phyloP scores from a whole-genome alignment of 2,113 vertebrate species.

The Dipodomys stephensi region DNA sequence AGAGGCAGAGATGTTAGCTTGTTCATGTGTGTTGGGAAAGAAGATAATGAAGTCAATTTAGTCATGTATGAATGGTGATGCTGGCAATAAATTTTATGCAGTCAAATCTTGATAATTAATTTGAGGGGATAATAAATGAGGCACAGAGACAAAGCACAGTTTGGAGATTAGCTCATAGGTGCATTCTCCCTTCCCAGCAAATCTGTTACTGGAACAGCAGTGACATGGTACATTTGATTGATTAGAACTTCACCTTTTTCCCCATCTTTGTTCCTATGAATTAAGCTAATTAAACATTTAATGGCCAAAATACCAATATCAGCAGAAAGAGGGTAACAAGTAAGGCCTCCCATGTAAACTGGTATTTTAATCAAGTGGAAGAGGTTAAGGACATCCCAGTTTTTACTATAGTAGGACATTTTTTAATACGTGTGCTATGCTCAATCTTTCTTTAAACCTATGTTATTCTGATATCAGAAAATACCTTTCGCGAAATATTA shows the following conservation, averaged over 20 bases:
- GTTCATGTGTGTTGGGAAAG: not conserved
- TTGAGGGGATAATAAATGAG: constrained; percentile 58
- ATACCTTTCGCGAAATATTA: not conserved
- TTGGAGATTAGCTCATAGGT: constrained; percentile 61
- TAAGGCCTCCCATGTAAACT: not conserved
- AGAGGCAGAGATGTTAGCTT: not conserved
- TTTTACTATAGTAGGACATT: not conserved
- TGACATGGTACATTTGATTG: constrained; percentile 47
- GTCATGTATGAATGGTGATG: constrained; percentile 14
- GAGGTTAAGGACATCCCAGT: not conserved
- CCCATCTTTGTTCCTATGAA: not conserved
- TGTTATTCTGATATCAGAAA: not conserved
- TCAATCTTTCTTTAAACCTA: not conserved
- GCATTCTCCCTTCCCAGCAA: constrained; percentile 25
- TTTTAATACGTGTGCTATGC: not conserved
- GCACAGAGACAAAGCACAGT: constrained; percentile 37
- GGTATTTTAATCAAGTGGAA: not conserved
- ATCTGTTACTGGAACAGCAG: constrained; percentile 49
- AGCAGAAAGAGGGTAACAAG: not conserved
- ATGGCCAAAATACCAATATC: constrained; percentile 34
- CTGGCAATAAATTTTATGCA: constrained; percentile 42
- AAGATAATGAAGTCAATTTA: not conserved
- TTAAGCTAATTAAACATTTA: constrained; percentile 62
- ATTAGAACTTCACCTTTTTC: not conserved
- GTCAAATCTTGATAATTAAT: constrained; percentile 59